Base-by-base conservation (phyloP, 2,888 invertebrate species). In the Acleris laterana region DNA sequence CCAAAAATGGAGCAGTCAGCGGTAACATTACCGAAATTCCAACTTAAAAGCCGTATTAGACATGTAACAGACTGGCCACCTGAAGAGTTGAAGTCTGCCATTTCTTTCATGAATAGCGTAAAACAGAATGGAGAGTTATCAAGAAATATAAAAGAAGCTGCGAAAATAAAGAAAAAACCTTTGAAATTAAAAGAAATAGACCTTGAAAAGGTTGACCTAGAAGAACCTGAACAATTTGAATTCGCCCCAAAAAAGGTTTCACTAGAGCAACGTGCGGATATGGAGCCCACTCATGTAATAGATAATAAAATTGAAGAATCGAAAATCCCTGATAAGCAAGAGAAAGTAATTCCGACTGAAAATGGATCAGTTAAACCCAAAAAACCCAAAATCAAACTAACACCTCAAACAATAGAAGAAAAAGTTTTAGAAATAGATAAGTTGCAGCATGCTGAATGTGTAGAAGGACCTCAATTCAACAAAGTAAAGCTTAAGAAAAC, bases 41-140 rank as follows among this genome's bases (percentile, higher is more conserved):
- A 95, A 77, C 85, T 97, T 0, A 96, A 95, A 77, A 96, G 96
- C 80, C 93, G 95, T 71, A 95, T 96, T n/a, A 93, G 88, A 50
- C 93, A 93, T 73, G 73, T 93, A 32, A 84, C 90, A 52, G 95
- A 95, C 63, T 96, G 94, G 90, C 95, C 96, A 17, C 94, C 96
- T 2, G 83, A 92, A 70, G 86, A 93, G 63, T 76, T 94, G 7
- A 86, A 90, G 71, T 94, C 95, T 0, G 79, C 90, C 32, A 82
- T 95, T 9, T 90, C 93, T 5, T 83, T 87, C 60, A 81, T 96
- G 68, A 94, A 94, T 66, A 94, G 94, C 53, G 74, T 94, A 1
- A 94, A 93, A 74, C 94, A 94, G 75, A 93, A 91, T 72, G 96
- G 96, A 20, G 94, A 95, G 69, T 77, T 96, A 9, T 96, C 96